Base-by-base conservation (phyloP, 2,888 invertebrate species). In the Apeira syringaria region DNA sequence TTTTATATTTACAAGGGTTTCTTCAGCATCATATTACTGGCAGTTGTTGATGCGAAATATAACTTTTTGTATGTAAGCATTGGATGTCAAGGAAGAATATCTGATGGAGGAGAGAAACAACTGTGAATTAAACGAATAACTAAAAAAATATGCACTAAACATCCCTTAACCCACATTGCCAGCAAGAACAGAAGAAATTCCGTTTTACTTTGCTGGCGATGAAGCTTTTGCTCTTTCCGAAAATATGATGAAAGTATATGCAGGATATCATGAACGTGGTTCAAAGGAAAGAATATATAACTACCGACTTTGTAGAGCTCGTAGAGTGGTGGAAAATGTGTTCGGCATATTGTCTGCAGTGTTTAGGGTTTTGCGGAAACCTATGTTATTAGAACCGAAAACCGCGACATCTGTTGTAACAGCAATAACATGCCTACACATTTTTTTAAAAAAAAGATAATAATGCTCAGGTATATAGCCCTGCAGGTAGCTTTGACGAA, bases 381-480 rank as follows among this genome's bases (percentile, higher is more conserved):
- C 15, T 15, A 15, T 15, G 15, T 15, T 15, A 4, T 15, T 15
- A 15, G 15, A 15, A 15, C 15, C 15, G 15, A 15, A 15, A 15
- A 15, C 15, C 15, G 15, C 15, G 15, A 15, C 15, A 15, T 15
- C 15, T 15, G 15, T 15, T 4, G 15, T 15, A 15, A 15, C 15
- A 15, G 15, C 15, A 28, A 40, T 37, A 29, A 9, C 33, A 37
- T 32, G 8, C 12, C 43, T 48, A 15, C 32, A 48, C 33, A 43
- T 33, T 15, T 48, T 39, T 39, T 39, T 43, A 3, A 35, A 30
- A 39, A 41, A 41, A 36, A 41, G 25, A 37, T 36, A 36, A 24
- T 36, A 39, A 38, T 36, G 13, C 24, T 26, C 29, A 22, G 7
- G 22, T 22, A 22, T 22, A 43, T 36, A 38, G 30, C 13, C 43